Conservation (phyloP, 2,113 vertebrate species). For the Raja brachyura region DNA sequence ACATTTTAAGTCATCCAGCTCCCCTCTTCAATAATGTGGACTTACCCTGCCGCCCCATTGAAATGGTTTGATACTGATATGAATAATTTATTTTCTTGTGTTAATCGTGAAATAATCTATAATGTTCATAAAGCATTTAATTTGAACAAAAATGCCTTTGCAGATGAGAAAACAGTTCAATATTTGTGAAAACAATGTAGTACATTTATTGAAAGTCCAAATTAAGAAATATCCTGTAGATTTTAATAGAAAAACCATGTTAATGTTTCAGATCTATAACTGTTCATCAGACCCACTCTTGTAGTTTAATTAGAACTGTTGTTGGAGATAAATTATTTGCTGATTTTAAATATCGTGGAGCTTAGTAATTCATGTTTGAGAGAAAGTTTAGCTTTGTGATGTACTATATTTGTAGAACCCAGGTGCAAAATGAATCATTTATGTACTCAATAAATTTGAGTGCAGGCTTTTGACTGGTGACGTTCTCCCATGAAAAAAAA, state of each 20-base stretch:
- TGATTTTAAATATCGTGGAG: neutral
- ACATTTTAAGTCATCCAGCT: too few species aligned
- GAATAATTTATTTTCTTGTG: neutral
- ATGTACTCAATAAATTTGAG: constrained; percentile 37
- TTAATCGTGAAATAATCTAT: neutral
- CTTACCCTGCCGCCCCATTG: too few species aligned
- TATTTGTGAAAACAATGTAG: too few species aligned
- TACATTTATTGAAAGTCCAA: too few species aligned
- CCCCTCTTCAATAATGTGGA: too few species aligned
- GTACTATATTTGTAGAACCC: constrained; percentile 22
- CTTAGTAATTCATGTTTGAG: neutral
- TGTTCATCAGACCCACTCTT: too few species aligned
- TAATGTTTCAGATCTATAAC: too few species aligned
- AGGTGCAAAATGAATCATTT: constrained; percentile 38
- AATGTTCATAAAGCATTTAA: constrained; percentile 7
- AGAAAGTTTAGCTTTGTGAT: constrained; percentile 19
- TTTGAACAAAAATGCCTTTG: neutral
- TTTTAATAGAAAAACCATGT: too few species aligned
- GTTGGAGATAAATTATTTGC: neutral
- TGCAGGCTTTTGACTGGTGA: constrained; percentile 36
- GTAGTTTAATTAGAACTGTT: too few species aligned
- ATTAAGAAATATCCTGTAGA: too few species aligned
- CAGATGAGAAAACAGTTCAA: neutral
- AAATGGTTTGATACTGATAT: too few species aligned
- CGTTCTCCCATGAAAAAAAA: constrained; percentile 39